Conservation (phyloP, 2,797 vertebrate genomes). For the Rhinichthys osculus region DNA sequence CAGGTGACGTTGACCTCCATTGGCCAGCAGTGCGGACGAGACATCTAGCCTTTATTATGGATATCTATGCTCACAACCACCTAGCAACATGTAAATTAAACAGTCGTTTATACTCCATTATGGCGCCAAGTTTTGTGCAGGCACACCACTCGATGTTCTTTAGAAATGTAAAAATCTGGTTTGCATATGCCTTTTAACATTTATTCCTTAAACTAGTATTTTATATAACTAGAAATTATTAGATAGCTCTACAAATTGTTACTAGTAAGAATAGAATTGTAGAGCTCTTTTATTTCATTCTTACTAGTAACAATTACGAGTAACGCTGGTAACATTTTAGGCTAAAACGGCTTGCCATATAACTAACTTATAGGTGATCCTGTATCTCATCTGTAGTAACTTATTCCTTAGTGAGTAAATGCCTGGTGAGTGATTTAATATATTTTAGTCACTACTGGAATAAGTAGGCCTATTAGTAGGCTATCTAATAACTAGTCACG, state of each 20-base stretch:
- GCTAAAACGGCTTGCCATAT: background rate
- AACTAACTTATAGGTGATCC: too few species aligned
- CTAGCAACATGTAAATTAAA: background rate
- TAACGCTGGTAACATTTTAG: background rate
- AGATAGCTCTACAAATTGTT: background rate
- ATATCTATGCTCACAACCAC: background rate
- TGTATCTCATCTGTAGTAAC: background rate
- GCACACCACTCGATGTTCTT: background rate
- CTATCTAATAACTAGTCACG: background rate
- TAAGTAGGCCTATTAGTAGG: background rate
- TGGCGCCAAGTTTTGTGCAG: background rate
- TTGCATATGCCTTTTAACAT: background rate
- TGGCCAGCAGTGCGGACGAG: too few species aligned
- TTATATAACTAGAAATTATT: background rate
- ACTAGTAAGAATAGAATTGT: background rate
- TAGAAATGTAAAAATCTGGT: background rate
- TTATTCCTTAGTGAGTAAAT: background rate
- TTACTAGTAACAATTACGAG: background rate
- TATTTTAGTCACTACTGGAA: background rate
- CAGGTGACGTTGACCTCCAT: too few species aligned
- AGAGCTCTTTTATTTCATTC: background rate
- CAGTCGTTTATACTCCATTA: background rate
- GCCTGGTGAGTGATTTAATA: background rate
- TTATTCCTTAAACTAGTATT: background rate
- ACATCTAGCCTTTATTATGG: too few species aligned